Evolutionary conservation across 2,888 invertebrate species (phyloP), one percentile per base, ranked within the genome.

Genomic region (Marronus borbonicus): DNA sequence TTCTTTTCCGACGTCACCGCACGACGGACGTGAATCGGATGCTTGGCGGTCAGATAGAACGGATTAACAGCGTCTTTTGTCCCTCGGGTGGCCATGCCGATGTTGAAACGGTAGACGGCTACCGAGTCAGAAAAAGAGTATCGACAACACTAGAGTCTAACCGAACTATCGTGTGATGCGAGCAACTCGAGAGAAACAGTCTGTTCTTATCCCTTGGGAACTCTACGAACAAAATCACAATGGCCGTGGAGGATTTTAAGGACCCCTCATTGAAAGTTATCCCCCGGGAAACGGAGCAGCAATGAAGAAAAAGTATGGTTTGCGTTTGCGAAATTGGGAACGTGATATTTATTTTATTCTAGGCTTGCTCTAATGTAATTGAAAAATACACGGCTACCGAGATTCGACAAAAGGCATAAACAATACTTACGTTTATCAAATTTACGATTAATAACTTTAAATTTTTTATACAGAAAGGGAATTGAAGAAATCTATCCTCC

Each of bases 171-270:
- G 28, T n/a, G n/a, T 20, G 55, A 39, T 58, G 36, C 72, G 36
- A 10, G 50, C 58, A 58, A 72, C 60, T 39, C 58, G n/a, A 36
- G 28, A 36, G 55, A 60, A 72, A 36, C 72, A 58, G 72, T 72
- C 72, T 72, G 58, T 20, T 58, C 28, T 39, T 20, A 76, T 70
- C 83, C 78, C 85, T 75, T 58, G 85, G 81, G 85, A 81, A 82
- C 81, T 83, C 82, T 85, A 80, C 81, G 75, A 80, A 77, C 78
- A 81, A 84, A 84, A 83, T 83, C 83, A 82, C 84, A 83, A 84
- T 84, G 82, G 81, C 83, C 81, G 81, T 77, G 79, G 83, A 84
- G 83, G 82, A 83, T 84, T 84, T 85, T 84, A 84, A 84, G 84
- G 82, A 82, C 80, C 80, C 79, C 31, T 58, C 58, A 72, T 58